Percentiles rank a stretch among this genome's conserved stretches.
These are phyloP conservation scores for Leiothrix lutea DNA, from an alignment of 2,113 vertebrate species.

Conservation along the genomic window DNA sequence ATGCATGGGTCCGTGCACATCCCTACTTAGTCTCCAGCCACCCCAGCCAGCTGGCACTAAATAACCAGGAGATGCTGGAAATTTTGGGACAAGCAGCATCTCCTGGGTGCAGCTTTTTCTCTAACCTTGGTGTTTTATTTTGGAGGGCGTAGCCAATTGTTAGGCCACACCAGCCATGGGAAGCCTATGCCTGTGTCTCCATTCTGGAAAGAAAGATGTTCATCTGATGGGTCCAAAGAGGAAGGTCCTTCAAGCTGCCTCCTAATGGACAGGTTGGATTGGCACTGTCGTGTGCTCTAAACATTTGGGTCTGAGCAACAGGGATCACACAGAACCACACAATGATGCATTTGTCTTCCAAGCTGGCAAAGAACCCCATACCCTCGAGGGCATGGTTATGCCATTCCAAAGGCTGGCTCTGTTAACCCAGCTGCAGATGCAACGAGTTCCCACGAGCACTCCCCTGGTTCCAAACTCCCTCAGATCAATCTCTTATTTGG, in stretches of 20 bases:
- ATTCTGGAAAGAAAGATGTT: background rate
- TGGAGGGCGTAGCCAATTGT: background rate
- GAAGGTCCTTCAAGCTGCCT: background rate
- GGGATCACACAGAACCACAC: background rate
- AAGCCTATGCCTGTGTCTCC: fast-evolving
- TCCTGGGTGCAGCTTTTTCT: background rate
- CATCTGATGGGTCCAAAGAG: background rate
- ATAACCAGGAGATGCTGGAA: background rate
- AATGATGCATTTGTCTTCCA: background rate
- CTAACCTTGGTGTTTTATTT: background rate
- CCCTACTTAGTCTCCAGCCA: background rate
- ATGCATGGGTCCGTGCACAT: fast-evolving
- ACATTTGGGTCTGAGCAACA: background rate
- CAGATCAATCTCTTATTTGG: background rate
- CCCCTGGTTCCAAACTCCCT: background rate
- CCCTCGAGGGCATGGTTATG: background rate
- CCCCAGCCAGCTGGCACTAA: background rate
- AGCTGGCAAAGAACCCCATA: background rate
- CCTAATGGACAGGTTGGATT: background rate
- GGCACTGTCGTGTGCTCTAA: background rate
- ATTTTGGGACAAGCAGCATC: background rate
- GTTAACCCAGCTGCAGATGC: background rate
- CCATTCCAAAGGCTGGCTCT: background rate
- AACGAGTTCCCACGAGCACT: background rate
- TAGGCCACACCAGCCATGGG: fast-evolving